These are phyloP conservation scores for Amyelois transitella DNA, from an alignment of 1,140 invertebrate species.

Conservation along the genomic window DNA sequence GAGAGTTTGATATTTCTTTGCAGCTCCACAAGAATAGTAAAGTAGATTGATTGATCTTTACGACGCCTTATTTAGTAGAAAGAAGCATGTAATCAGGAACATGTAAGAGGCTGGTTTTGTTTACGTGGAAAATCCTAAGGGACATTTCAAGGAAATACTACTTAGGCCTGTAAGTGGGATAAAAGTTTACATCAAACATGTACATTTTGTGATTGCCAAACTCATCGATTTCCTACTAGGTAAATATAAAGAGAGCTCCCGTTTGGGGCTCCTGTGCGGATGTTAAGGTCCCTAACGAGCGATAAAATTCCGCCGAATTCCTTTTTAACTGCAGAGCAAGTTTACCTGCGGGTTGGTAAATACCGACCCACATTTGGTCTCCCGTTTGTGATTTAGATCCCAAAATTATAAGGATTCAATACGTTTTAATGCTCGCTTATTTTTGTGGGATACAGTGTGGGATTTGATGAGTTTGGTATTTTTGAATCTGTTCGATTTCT, in stretches of 20 bases:
- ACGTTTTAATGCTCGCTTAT: conserved; percentile 22
- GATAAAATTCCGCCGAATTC: conserved; percentile 60
- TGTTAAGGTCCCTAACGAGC: conserved; percentile 62
- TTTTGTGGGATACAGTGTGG: conserved; percentile 18
- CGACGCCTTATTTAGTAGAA: too few species aligned
- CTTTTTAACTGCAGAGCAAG: conserved; percentile 58
- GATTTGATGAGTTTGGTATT: conserved; percentile 9
- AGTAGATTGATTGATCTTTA: too few species aligned
- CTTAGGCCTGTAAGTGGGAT: too few species aligned
- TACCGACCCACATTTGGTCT: conserved; percentile 53
- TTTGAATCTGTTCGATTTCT: too few species aligned
- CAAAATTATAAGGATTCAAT: conserved; percentile 44
- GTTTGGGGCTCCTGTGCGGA: not conserved
- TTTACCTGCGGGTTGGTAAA: conserved; percentile 61
- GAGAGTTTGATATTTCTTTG: too few species aligned
- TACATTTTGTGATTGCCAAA: not conserved
- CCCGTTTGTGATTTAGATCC: conserved; percentile 53
- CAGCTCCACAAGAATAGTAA: too few species aligned
- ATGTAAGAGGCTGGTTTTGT: too few species aligned
- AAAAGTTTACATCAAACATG: not conserved
- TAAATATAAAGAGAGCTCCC: not conserved
- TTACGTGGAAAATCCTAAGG: too few species aligned
- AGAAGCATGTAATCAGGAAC: too few species aligned
- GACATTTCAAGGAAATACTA: too few species aligned
- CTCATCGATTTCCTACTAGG: not conserved